phyloP scores from a whole-genome alignment of 2,888 invertebrate species.

The Drosophila vallismaia region DNA sequence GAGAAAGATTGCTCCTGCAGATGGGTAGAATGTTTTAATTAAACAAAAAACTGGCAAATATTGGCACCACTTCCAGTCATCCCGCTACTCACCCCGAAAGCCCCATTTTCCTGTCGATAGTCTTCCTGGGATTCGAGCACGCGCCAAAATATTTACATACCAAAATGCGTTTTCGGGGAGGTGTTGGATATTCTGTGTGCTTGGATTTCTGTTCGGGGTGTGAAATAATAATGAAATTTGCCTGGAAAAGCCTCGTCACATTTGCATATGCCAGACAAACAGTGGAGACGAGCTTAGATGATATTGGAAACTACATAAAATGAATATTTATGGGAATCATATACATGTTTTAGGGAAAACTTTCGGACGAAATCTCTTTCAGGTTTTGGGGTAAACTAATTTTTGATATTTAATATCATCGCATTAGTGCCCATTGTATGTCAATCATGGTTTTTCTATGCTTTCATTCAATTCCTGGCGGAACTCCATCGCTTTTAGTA shows the following conservation, averaged over 20 bases:
- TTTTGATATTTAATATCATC: neutral
- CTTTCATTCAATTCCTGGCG: constrained; percentile 18
- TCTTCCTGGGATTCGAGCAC: constrained; percentile 25
- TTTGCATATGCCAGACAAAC: constrained; percentile 55
- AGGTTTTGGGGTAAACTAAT: neutral
- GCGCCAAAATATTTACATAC: constrained; percentile 67
- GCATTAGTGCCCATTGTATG: constrained; percentile 22
- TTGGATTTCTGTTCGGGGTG: constrained; percentile 32
- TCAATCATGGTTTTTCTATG: constrained; percentile 6
- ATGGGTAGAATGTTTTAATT: constrained; percentile 74
- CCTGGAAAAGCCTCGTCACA: constrained; percentile 47
- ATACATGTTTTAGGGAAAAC: neutral
- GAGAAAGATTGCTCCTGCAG: constrained; percentile 1
- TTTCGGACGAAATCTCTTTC: neutral
- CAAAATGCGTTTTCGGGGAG: constrained; percentile 60
- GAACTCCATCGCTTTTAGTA: constrained; percentile 29
- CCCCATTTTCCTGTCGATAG: constrained; percentile 6
- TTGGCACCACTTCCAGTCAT: constrained; percentile 65
- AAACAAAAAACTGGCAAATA: constrained; percentile 75
- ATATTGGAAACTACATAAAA: neutral
- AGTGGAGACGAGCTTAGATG: constrained; percentile 10
- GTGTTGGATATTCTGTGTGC: constrained; percentile 11
- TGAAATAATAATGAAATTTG: constrained; percentile 74
- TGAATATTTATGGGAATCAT: neutral
- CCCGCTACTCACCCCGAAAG: neutral